Evolutionary conservation across 2,888 invertebrate genomes (phyloP).

Genomic region (Agrochola lota): DNA sequence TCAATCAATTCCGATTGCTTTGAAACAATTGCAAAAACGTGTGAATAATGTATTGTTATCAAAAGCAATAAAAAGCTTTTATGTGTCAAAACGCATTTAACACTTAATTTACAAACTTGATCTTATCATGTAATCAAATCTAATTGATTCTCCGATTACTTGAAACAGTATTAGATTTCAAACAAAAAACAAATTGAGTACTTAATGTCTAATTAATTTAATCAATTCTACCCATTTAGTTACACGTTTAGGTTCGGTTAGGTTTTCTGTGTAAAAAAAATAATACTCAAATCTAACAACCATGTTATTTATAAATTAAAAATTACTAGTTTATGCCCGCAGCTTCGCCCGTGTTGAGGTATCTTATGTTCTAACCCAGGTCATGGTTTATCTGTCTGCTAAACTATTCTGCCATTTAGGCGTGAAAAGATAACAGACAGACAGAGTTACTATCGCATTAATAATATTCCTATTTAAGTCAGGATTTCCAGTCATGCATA

Average conservation of each 20-base stretch:
- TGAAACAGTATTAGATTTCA: constrained; percentile 9
- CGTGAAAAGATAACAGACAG: too few relatives aligned
- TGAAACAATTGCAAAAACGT: constrained; percentile 36
- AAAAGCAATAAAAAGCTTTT: constrained; percentile 39
- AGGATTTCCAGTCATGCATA: too few relatives aligned
- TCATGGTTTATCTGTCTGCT: too few relatives aligned
- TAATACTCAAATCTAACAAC: too few relatives aligned
- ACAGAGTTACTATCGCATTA: too few relatives aligned
- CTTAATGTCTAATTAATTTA: constrained; percentile 5
- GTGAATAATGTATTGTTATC: constrained; percentile 38
- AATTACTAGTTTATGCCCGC: too few relatives aligned
- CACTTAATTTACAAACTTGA: constrained; percentile 43
- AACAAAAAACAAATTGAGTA: constrained; percentile 7
- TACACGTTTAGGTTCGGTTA: too few relatives aligned
- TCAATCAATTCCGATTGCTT: constrained; percentile 23
- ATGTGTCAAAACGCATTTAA: constrained; percentile 13
- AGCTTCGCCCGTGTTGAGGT: too few relatives aligned
- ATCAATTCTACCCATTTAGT: not conserved
- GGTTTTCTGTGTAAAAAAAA: too few relatives aligned
- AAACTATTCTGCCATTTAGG: too few relatives aligned
- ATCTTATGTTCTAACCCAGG: too few relatives aligned
- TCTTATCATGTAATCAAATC: constrained; percentile 33
- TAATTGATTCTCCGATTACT: constrained; percentile 32
- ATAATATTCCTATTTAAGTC: too few relatives aligned
- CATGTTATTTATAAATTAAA: not conserved